Evolutionary conservation across 92 coral and sea anemone species (phyloP), one percentile per base, ranked within the genome.

Genomic region (Desmophyllum pertusum): DNA sequence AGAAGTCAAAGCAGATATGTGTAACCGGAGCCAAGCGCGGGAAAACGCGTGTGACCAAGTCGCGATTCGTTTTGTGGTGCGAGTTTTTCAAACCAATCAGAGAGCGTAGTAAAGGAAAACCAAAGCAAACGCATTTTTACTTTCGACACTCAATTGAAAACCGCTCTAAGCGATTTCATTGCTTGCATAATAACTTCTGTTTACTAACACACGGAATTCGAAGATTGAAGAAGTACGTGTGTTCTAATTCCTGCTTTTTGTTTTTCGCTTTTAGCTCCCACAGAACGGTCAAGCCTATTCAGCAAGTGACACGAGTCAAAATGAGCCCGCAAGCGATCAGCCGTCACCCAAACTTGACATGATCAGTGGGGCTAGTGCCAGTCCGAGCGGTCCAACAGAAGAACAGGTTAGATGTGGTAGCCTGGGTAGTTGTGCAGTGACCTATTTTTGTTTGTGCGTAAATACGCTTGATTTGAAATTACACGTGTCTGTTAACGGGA

Each of bases 341-440:
- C 79, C 42, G 72, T 72, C 78, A 55, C 72, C 70, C 70, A 71
- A 73, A 33, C 57, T 53, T 55, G 86, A 82, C 86, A 57, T 46
- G 61, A 29, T 71, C 71, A 55, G 78, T 82, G 86, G 70, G 10
- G 79, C 8, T 10, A 59, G 59, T 59, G 62, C 78, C 61, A 72
- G 86, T 70, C 57, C 61, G 4, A 17, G 5, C 78, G 27, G 29
- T 33, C 42, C 45, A 48, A 36, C 31, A 59, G 79, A 72, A 72
- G 72, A 72, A 29, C 55, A 70, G 78, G 85, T 72, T 27, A n/a
- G 76, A 10, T 8, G 35, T 3, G 13, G 41, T 19, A 37, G 23
- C 19, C 9, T n/a, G 17, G 13, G 65, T 29, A 23, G 33, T 59
- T 25, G 65, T 10, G 17, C 63, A 59, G 65, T 59, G 31, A 59